Conservation (phyloP, 2,797 vertebrate species). For the Ctenosaura bakeri region DNA sequence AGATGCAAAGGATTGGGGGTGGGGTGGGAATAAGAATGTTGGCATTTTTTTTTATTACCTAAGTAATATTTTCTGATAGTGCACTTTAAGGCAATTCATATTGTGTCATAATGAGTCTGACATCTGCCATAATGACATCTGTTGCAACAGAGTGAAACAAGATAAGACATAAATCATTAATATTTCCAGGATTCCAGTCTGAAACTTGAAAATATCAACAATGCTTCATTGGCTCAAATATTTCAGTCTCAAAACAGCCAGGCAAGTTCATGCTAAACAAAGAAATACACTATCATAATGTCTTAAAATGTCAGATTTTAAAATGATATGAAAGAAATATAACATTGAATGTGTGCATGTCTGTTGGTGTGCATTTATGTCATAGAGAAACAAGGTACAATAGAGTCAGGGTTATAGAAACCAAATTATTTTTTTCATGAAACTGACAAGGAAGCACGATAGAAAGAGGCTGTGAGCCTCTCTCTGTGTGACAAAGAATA, state of each 20-base stretch:
- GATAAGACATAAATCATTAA: slow-evolving; percentile 66
- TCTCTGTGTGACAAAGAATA: background rate
- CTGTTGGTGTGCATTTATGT: slow-evolving; percentile 12
- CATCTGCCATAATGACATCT: slow-evolving; percentile 57
- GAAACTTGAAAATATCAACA: slow-evolving; percentile 66
- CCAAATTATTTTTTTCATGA: background rate
- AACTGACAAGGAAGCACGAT: background rate
- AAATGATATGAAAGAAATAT: slow-evolving; percentile 28
- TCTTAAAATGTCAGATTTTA: slow-evolving; percentile 31
- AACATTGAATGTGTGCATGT: background rate
- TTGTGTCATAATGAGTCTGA: slow-evolving; percentile 51
- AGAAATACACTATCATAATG: background rate
- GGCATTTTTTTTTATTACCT: slow-evolving; percentile 26
- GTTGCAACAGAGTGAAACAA: slow-evolving; percentile 64
- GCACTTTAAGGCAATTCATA: slow-evolving; percentile 61
- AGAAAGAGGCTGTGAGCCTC: background rate
- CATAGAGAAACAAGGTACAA: slow-evolving; percentile 34
- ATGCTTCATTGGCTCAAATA: slow-evolving; percentile 64
- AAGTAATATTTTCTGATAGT: slow-evolving; percentile 55
- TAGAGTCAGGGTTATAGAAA: background rate
- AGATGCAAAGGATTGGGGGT: slow-evolving; percentile 16
- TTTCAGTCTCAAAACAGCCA: slow-evolving; percentile 56
- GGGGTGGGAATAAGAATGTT: background rate
- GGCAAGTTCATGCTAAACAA: slow-evolving; percentile 37
- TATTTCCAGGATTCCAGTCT: slow-evolving; percentile 64